Evolutionary conservation across 2,113 vertebrate genomes (phyloP).

Genomic region (Tyrannus savana): DNA sequence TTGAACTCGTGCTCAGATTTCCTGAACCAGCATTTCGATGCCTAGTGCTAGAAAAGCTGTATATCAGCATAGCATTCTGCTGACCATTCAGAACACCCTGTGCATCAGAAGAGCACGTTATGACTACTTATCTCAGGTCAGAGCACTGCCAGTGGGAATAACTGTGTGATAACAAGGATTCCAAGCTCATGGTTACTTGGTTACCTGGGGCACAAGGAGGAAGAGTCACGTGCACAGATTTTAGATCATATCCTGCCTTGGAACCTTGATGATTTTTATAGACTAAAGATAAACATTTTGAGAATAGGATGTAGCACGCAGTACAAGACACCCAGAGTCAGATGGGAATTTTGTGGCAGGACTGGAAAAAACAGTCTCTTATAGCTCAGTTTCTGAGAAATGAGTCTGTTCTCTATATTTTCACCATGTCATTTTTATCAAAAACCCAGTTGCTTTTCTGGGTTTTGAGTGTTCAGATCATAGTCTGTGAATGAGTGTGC

Average conservation of each 20-base stretch:
- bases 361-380: neutral
- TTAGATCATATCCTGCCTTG: neutral
- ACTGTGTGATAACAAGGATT: neutral
- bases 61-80: neutral
- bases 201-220: neutral
- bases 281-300: neutral
- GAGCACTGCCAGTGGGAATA: neutral
- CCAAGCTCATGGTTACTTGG: neutral
- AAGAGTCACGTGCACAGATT: neutral
- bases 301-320: neutral
- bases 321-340: neutral
- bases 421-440: neutral
- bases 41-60: neutral
- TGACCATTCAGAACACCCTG: slow-evolving; percentile 2
- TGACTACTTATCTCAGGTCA: neutral
- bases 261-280: neutral
- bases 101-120: neutral
- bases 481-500: neutral
- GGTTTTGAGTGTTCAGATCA: neutral
- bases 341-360: neutral
- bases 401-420: neutral
- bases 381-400: neutral
- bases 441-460: neutral
- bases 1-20: neutral
- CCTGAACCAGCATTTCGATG: slow-evolving; percentile 24